Base-by-base conservation (phyloP, 2,888 invertebrate species). In the Germaria angustata region DNA sequence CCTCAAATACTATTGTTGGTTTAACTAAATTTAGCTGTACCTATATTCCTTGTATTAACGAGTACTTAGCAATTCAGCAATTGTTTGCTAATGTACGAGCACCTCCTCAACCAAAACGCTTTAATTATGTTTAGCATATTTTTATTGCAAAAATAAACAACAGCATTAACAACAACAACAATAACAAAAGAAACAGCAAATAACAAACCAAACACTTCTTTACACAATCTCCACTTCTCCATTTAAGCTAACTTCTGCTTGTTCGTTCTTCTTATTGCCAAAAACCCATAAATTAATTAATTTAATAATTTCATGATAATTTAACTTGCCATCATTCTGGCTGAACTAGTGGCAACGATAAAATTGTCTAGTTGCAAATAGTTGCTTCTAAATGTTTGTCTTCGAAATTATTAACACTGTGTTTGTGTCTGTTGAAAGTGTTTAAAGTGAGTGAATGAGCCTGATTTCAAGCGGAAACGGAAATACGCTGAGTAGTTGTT, bases 381-480 rank as follows among this genome's bases (percentile, higher is more conserved):
- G 34, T 51, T 61, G n/a, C 17, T n/a, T 39, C 20, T 36, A 32
- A 41, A 32, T 63, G 11, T 65, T 22, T 66, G 20, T 17, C 36
- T 39, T 61, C 11, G 2, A 28, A 61, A 28, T 44, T 17, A 6
- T 2, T 6, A 61, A 9, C 15, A 24, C 9, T 44, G 22, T 15
- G 2, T 46, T 32, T 59, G 22, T 41, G 17, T 53, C 8, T 51
- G n/a, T n/a, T n/a, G 9, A 13, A 28, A 17, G 24, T 15, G 9
- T 44, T 46, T 66, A 24, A 39, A 55, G 3, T 59, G 51, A 69
- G 8, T 65, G 49, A 22, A 15, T 51, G 72, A 68, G 79, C 36
- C 59, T 66, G 66, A 72, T 73, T 73, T 68, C 22, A 59, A 76
- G 68, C 82, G 82, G 82, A 82, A 82, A 79, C 82, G 82, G 82